Evolutionary conservation across 2,888 invertebrate species (phyloP), one percentile per base, ranked within the genome.

Genomic region (Chloromyia formosa): DNA sequence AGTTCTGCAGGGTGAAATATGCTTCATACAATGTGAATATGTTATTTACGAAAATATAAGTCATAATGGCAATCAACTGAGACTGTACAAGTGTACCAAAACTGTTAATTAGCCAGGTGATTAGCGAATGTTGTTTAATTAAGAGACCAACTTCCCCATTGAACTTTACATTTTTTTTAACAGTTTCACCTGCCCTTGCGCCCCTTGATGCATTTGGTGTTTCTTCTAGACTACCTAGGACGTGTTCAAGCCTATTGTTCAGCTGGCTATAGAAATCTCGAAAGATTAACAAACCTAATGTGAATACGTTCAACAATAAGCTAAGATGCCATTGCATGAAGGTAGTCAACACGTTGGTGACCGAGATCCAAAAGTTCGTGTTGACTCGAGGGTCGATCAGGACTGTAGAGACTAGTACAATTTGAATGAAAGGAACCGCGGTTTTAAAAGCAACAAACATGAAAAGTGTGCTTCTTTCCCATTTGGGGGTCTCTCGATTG

Each of bases 221-320:
- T 20, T 58, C 56, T 18, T 58, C 18, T n/a, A 69, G 18, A n/a
- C 69, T 22, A 18, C 14, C 18, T n/a, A 69, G n/a, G 5, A 54
- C 23, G 1, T 1, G 7, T 27, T 69, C 27, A 27, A 69, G 18
- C 1, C 54, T 4, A 27, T 69, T 16, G 18, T 69, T 27, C 7
- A 20, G 1, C 4, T 20, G 12, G 1, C 5, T n/a, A 14, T 14
- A 49, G 20, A 66, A 12, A 22, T 20, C 49, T 22, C 66, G 45
- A 12, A 66, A 49, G 7, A 66, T 23, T 3, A 66, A 1, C 1
- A 12, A 5, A 22, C 20, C 49, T 22, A 45, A 3, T 10, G 16
- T 49, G 23, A 66, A 66, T 1, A 14, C 1, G 12, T 66, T 66
- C 14, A 66, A 18, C 12, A 66, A 12, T 2, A 66, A 14, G 1